Conservation (phyloP, 2,113 vertebrate species). For the Baryphthengus martii region DNA sequence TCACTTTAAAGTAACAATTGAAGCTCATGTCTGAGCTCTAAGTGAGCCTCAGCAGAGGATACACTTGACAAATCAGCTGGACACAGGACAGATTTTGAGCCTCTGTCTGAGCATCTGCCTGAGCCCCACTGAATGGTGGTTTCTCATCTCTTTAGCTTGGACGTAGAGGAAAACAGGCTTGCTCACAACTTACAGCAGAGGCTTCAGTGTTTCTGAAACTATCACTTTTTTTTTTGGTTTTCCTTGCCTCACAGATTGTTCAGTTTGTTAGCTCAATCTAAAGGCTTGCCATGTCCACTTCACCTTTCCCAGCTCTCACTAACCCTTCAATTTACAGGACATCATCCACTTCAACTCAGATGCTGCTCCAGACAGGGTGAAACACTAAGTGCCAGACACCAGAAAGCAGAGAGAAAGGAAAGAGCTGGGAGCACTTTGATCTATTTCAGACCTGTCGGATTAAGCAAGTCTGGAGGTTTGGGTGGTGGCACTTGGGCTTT, state of each 20-base stretch:
- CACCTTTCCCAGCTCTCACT: neutral
- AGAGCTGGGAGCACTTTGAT: neutral
- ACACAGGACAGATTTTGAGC: neutral
- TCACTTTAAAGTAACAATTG: neutral
- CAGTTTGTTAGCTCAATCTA: neutral
- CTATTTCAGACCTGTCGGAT: neutral
- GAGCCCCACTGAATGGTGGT: rapidly evolving
- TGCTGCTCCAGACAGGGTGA: neutral
- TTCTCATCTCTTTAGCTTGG: neutral
- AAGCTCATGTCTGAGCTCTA: neutral
- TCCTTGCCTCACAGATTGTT: neutral
- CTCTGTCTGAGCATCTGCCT: neutral
- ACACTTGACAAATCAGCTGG: neutral
- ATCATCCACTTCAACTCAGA: neutral
- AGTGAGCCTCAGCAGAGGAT: rapidly evolving
- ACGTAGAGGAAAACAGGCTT: neutral
- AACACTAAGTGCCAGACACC: neutral
- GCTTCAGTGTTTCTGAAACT: neutral
- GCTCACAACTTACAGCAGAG: neutral
- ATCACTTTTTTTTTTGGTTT: neutral
- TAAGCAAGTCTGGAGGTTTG: neutral
- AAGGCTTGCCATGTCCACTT: neutral
- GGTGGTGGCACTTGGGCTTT: neutral
- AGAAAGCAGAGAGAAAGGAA: neutral
- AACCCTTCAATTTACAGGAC: neutral